phyloP scores from a whole-genome alignment of 2,888 invertebrate species.

The Lysandra bellargus region DNA sequence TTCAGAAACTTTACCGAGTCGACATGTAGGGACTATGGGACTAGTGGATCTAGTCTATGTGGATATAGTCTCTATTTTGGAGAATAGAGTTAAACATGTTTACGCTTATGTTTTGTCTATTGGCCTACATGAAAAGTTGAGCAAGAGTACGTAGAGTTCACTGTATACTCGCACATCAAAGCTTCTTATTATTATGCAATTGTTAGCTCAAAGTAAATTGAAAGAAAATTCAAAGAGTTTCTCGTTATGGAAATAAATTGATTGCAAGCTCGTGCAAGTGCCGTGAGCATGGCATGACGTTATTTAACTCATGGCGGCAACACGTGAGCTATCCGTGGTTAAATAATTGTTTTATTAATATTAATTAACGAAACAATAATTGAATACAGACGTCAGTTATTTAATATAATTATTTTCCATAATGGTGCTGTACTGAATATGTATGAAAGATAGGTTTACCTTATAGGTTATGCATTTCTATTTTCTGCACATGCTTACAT shows the following conservation, averaged over 20 bases:
- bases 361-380: slow-evolving; percentile 10
- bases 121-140: too few species aligned
- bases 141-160: too few species aligned
- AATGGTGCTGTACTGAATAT: background rate
- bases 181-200: background rate
- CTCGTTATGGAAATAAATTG: background rate
- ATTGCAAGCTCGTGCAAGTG: background rate
- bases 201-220: background rate
- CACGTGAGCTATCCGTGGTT: background rate
- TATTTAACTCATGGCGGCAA: slow-evolving; percentile 10
- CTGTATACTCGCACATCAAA: too few species aligned
- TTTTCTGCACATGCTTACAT: background rate
- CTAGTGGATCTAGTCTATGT: too few species aligned
- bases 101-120: too few species aligned
- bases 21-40: too few species aligned
- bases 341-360: slow-evolving; percentile 8
- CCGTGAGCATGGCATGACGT: background rate
- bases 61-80: too few species aligned
- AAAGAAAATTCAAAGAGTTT: background rate
- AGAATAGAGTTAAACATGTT: too few species aligned
- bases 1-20: too few species aligned
- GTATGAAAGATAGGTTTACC: background rate
- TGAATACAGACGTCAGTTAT: background rate
- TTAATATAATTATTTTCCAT: background rate
- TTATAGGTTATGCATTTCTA: background rate